Conservation (phyloP, 2,888 invertebrate species). For the Drosophila pseudotakahashii region DNA sequence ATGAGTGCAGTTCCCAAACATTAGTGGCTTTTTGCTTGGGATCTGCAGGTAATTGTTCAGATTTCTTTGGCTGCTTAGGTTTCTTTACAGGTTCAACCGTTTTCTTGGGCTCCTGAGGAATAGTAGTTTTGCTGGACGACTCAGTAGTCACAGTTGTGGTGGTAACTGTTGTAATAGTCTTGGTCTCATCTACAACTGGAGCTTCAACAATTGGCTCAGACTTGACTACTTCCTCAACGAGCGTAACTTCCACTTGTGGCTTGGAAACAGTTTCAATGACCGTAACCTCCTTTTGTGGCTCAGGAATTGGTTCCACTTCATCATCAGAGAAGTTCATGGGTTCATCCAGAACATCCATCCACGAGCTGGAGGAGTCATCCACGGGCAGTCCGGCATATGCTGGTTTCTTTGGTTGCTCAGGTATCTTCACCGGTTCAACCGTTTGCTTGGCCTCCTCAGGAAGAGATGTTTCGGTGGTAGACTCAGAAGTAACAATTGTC, state of each 20-base stretch:
- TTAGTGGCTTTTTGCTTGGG: not conserved
- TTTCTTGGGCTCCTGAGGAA: no score
- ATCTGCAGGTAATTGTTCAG: no score
- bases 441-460: no score
- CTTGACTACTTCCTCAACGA: not conserved
- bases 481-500: no score
- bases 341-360: constrained; percentile 79
- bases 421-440: constrained; percentile 8
- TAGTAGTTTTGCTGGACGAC: not conserved
- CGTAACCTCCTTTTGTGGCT: not conserved
- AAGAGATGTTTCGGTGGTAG: no score
- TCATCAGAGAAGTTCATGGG: constrained; percentile 64
- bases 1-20: constrained; percentile 52
- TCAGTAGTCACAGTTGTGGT: constrained; percentile 2
- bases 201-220: constrained; percentile 21
- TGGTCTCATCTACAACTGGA: constrained; percentile 6
- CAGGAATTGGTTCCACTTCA: constrained; percentile 17
- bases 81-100: no score
- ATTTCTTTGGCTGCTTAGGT: no score
- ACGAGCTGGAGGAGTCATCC: constrained; percentile 26
- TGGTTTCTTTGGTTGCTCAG: constrained; percentile 40
- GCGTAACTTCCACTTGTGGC: not conserved
- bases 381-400: constrained; percentile 75
- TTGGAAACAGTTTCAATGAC: not conserved
- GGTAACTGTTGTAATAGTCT: constrained; percentile 10